Evolutionary conservation across 1,140 invertebrate genomes (phyloP), one percentile per base, ranked within the genome.

Genomic region (Goniozus legneri): DNA sequence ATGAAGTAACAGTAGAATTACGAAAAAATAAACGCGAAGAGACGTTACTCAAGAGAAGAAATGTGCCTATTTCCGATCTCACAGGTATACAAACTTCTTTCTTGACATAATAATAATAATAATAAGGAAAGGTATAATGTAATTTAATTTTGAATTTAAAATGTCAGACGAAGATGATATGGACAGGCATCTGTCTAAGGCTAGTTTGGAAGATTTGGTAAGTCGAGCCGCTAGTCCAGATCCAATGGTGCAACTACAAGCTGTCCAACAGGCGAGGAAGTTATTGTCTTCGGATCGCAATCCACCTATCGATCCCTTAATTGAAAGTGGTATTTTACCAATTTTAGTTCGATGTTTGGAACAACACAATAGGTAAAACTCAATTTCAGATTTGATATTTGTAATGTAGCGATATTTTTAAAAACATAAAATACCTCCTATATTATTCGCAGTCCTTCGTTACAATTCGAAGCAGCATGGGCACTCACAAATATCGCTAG

Each of bases 401-500:
- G 32, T 24, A n/a, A 31, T 36, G 21, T 24, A 47, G 27, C 38
- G 22, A 10, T 30, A 14, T 42, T 6, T 30, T 24, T 30, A 8
- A 2, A 18, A 21, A 31, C n/a, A n/a, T 44, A n/a, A 40, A 33
- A 47, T 8, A 36, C 18, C 20, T 8, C 6, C n/a, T 42, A 44
- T 54, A 51, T 57, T 43, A 63, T 46, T 65, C 67, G 40, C 67
- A 94, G 93, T 71, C 89, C 95, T 33, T 85, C 87, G 42, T 77
- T 99, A 50, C 96, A 99, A 76, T 99, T 99, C 76, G 97, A 99
- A 80, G 94, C 96, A 50, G 94, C 96, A 12, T 99, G 97, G 97
- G 97, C 96, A 36, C 78, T 99, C 48, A 99, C 97, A 54, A 99
- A 99, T 69, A 99, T 99, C 65, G 97, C 97, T 3, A 97, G 92